These are phyloP conservation scores for Rhagonycha fulva DNA, from an alignment of 2,888 invertebrate genomes.

Conservation along the genomic window DNA sequence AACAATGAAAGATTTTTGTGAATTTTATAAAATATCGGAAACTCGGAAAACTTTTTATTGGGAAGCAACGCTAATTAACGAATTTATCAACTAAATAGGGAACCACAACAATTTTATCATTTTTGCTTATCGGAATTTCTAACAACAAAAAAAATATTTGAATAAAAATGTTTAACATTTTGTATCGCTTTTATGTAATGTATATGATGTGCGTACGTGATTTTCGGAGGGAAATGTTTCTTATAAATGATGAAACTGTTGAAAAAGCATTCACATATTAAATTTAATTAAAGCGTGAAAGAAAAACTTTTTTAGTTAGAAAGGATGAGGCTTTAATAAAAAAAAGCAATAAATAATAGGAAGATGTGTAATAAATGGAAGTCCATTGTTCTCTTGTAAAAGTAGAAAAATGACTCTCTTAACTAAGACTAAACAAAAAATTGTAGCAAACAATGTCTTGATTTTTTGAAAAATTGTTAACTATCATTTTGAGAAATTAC, in stretches of 20 bases:
- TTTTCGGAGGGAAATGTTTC: not conserved
- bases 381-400: not conserved
- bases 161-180: not conserved
- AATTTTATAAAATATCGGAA: too few species aligned
- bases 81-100: too few species aligned
- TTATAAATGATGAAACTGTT: not conserved
- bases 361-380: constrained; percentile 9
- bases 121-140: too few species aligned
- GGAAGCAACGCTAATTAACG: too few species aligned
- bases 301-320: not conserved
- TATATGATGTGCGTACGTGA: not conserved
- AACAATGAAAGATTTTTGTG: too few species aligned
- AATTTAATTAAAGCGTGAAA: not conserved
- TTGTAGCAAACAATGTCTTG: constrained; percentile 3
- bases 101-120: too few species aligned
- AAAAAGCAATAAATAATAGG: constrained; percentile 4
- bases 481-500: not conserved
- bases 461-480: not conserved
- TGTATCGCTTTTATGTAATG: not conserved
- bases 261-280: not conserved
- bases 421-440: constrained; percentile 7
- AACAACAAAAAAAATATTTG: not conserved
- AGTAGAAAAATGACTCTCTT: not conserved
- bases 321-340: not conserved
- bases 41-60: too few species aligned